A percentile compares a stretch with the other conserved stretches of the same genome.
These are phyloP conservation scores for Agelastica alni DNA, from an alignment of 2,888 invertebrate genomes.

Conservation along the genomic window DNA sequence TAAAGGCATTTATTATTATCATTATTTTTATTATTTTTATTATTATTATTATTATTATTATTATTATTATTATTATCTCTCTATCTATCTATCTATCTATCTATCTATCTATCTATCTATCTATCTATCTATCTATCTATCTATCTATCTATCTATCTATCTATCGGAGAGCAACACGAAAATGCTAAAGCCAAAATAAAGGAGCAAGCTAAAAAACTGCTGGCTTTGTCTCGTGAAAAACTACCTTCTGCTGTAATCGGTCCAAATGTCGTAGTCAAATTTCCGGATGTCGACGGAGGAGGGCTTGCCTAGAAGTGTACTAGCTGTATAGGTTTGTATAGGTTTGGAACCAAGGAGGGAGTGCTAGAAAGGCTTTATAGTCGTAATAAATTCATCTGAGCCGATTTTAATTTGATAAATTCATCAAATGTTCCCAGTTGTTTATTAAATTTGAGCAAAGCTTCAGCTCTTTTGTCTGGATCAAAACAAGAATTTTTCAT, in stretches of 20 bases:
- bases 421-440: too few relatives aligned
- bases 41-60: too few relatives aligned
- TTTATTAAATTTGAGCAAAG: neutral
- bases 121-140: too few relatives aligned
- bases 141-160: too few relatives aligned
- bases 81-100: too few relatives aligned
- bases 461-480: neutral
- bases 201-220: neutral
- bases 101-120: too few relatives aligned
- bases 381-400: neutral
- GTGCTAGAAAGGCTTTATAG: neutral
- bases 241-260: neutral
- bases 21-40: too few relatives aligned
- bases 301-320: neutral
- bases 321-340: neutral
- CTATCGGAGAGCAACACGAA: too few relatives aligned
- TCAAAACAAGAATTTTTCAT: too few relatives aligned
- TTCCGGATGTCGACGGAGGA: neutral
- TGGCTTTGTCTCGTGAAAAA: neutral
- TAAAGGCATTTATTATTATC: too few relatives aligned
- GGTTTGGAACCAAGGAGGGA: neutral
- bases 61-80: too few relatives aligned
- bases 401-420: neutral
- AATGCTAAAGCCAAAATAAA: too few relatives aligned
- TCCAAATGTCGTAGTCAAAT: neutral